Evolutionary conservation across 2,113 vertebrate species (phyloP).

Genomic region (Dolichallabes microphthalmus): DNA sequence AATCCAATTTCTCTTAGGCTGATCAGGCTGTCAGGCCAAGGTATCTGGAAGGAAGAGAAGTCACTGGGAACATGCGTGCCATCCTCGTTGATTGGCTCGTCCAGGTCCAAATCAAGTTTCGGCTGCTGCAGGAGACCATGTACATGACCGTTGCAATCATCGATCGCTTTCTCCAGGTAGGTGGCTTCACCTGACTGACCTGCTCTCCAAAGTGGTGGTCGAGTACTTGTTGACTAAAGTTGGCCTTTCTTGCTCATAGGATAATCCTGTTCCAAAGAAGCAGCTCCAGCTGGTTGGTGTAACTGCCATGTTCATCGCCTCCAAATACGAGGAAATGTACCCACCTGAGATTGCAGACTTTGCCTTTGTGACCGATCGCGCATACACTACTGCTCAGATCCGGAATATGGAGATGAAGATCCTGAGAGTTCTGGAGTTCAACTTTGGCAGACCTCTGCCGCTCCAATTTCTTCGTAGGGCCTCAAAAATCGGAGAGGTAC

Average conservation of each 20-base stretch:
- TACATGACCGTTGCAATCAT: slow-evolving; percentile 84
- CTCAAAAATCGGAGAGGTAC: slow-evolving; percentile 80
- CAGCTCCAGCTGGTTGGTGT: slow-evolving; percentile 82
- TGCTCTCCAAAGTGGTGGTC: background rate
- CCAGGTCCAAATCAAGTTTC: slow-evolving; percentile 80
- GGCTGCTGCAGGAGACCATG: slow-evolving; percentile 82
- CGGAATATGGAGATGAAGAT: slow-evolving; percentile 81
- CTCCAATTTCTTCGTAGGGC: slow-evolving; percentile 79
- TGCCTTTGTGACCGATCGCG: slow-evolving; percentile 71
- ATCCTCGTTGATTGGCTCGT: slow-evolving; percentile 88
- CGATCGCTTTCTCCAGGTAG: slow-evolving; percentile 85
- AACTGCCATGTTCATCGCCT: slow-evolving; percentile 85
- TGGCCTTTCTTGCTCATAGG: slow-evolving; percentile 57
- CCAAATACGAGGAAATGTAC: slow-evolving; percentile 85
- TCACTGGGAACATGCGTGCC: slow-evolving; percentile 81
- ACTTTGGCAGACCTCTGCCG: slow-evolving; percentile 74
- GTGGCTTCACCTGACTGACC: background rate
- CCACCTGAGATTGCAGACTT: slow-evolving; percentile 77
- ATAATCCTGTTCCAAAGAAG: slow-evolving; percentile 75
- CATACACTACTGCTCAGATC: slow-evolving; percentile 78
- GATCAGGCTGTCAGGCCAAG: slow-evolving; percentile 71
- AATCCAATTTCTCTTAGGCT: slow-evolving; percentile 58
- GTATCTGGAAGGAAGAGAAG: slow-evolving; percentile 76
- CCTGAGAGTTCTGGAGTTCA: slow-evolving; percentile 76
- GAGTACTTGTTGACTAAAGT: background rate